Evolutionary conservation across 2,113 vertebrate genomes (phyloP), one percentile per base, ranked within the genome.

Genomic region (Xyrauchen texanus): DNA sequence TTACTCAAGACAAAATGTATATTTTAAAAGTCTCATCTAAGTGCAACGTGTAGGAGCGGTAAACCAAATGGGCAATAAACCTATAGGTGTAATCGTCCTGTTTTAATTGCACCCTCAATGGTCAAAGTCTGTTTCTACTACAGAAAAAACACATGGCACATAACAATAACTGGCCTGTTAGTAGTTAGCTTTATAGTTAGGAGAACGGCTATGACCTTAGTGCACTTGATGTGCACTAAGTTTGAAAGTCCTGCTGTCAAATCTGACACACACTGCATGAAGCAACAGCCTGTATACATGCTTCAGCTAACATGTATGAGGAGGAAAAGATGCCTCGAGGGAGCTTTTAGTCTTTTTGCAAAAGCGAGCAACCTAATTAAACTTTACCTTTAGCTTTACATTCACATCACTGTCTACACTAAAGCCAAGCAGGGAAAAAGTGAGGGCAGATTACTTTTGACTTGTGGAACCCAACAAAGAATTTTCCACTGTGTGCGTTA

Each of bases 391-490:
- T 13, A 58, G 7, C 13, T 15, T 58, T 15, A 12, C 45, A 3
- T 53, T 77, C 11, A 65, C 64, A n/a, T 83, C 65, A 81, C 51
- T 34, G 10, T 45, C 15, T 61, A 86, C 81, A 70, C 51, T 62
- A 3, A 55, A 77, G 84, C 85, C 87, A 86, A 89, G 10, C 51
- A 55, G 84, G 74, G 49, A 42, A 89, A 80, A 87, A 85, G 85
- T 82, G 42, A 80, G 62, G 21, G 5, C 71, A 68, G 21, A 34
- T 34, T 34, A 34, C 21, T 34, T 34, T 34, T 34, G 21, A 34
- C 21, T 63, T 57, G 83, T 82, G 80, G 60, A 77, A 52, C 12
- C 46, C 4, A 52, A 21, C 77, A 80, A 80, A 44, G 84, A 89
- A 75, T 42, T 82, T 79, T 75, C 76, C 71, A 76, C 45, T 44